Base-by-base conservation (phyloP, 2,888 invertebrate species). In the Scotopteryx bipunctaria region DNA sequence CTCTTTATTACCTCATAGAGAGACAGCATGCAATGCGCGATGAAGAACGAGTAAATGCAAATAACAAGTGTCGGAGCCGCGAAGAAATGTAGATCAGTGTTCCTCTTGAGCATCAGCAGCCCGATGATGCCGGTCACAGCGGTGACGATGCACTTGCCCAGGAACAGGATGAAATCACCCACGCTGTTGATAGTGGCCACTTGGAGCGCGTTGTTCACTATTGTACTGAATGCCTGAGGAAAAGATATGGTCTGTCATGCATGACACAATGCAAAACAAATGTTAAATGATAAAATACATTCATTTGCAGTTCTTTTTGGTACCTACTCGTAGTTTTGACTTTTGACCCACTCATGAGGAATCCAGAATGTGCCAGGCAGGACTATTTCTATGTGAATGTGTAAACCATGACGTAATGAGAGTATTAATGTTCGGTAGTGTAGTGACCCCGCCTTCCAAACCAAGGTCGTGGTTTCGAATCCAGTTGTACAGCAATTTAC, bases 1-100 rank as follows among this genome's bases (percentile, higher is more conserved):
- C n/a, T n/a, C n/a, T n/a, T n/a, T n/a, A n/a, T n/a, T 81, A 97
- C 98, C 94, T 98, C 98, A 73, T 98, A 98, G 2, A 98, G 92
- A 3, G 98, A 97, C 45, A 98, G 92, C 55, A 98, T 95, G 79
- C 97, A 96, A 76, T 98, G 98, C 4, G 98, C 96, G 59, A 98
- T 96, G 74, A 98, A 96, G 83, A 97, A 98, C 1, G 97, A 93
- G 81, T 95, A 98, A 36, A 98, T 83, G 69, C 95, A 95, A 15
- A 95, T 94, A 17, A 97, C 89, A 42, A 98, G 92, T 1, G 97
- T 95, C 0, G 98, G 98, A 8, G 95, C 94, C 36, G 97, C 96
- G 73, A 94, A 97, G 83, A 97, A 96, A 66, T 95, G 94, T 29
- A 97, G 81, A 48, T 94, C 93, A 0, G 93, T 78, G 78, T 95